Conservation (phyloP, 2,797 vertebrate species). For the Pseudochirops corinnae region DNA sequence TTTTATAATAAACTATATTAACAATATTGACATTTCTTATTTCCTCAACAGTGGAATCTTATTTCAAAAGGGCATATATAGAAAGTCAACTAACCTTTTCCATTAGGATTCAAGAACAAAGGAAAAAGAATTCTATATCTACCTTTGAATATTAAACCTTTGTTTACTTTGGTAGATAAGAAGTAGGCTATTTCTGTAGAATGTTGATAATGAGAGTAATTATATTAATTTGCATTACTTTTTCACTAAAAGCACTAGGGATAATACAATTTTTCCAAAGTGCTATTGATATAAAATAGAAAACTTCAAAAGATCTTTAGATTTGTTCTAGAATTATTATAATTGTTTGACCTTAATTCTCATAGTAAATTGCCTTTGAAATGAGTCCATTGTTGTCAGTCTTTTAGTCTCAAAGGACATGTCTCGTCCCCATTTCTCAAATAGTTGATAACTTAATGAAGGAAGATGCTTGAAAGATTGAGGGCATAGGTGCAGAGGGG, state of each 20-base stretch:
- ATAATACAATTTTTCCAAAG: conserved; percentile 18
- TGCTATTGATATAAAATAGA: conserved; percentile 35
- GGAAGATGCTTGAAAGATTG: conserved; percentile 8
- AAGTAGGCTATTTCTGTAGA: conserved; percentile 43
- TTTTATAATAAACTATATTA: conserved; percentile 1
- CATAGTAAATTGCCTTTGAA: conserved; percentile 15
- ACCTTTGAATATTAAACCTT: conserved; percentile 46
- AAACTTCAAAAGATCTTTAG: conserved; percentile 54
- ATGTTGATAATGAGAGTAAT: background rate
- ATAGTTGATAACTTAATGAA: conserved; percentile 38
- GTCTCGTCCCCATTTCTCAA: conserved; percentile 6
- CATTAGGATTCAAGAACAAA: conserved; percentile 42
- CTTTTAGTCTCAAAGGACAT: background rate
- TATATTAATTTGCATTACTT: conserved; percentile 33
- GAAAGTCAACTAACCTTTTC: conserved; percentile 34
- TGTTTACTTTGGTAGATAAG: conserved; percentile 24
- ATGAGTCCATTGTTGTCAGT: background rate
- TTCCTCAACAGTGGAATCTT: conserved; percentile 50
- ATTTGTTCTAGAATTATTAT: conserved; percentile 51
- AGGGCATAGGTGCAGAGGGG: background rate
- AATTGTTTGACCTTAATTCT: conserved; percentile 53
- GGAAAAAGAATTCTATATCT: background rate
- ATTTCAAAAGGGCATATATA: conserved; percentile 55
- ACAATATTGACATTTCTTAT: conserved; percentile 69
- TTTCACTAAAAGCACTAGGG: conserved; percentile 7